Conservation (phyloP, 2,797 vertebrate species). For the Chelon auratus region DNA sequence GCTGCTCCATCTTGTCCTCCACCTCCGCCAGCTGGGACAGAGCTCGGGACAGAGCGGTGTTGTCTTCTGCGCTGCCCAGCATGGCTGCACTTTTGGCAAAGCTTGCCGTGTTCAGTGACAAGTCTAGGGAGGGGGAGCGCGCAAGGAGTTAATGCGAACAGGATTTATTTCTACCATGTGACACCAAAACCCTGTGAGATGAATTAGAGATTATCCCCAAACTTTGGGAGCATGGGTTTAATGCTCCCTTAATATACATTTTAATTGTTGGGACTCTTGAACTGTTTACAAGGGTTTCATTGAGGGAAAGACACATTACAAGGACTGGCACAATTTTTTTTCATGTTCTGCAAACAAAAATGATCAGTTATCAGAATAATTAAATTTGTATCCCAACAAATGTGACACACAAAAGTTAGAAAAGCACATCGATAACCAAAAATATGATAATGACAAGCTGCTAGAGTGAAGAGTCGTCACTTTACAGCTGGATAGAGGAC, state of each 20-base stretch:
- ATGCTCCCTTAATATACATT: no score
- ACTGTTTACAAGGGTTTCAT: not conserved
- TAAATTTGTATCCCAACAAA: not conserved
- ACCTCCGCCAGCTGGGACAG: conserved; percentile 98
- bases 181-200: not conserved
- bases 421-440: not conserved
- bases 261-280: no score
- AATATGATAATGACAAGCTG: not conserved
- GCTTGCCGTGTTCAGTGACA: conserved; percentile 92
- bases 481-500: not conserved
- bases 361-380: no score
- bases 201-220: not conserved
- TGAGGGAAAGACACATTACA: not conserved
- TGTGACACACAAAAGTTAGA: no score
- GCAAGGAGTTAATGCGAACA: not conserved
- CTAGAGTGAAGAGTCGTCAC: not conserved
- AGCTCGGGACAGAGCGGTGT: conserved; percentile 94
- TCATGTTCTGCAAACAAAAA: no score
- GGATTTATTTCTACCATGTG: no score
- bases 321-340: not conserved
- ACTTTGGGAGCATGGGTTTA: no score
- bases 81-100: conserved; percentile 98
- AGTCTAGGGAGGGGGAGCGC: conserved; percentile 66
- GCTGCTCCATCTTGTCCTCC: conserved; percentile 97
- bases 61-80: conserved; percentile 98